A percentile compares a stretch with the other conserved stretches of the same genome.
These are phyloP conservation scores for Thalassarche chlororhynchos DNA, from an alignment of 2,113 vertebrate species.

Conservation along the genomic window DNA sequence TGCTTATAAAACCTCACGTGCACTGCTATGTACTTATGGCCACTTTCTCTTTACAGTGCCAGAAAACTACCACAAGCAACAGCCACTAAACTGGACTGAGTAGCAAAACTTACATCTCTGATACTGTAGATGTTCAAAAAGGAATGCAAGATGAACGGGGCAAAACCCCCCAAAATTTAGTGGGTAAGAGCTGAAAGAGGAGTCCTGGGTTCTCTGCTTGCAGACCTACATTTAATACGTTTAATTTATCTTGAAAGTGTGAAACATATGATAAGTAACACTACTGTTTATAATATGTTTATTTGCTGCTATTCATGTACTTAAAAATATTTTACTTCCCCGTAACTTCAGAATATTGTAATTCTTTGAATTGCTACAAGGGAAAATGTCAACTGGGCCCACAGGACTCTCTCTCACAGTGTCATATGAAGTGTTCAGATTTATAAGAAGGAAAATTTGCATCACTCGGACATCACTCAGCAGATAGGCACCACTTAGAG, in stretches of 20 bases:
- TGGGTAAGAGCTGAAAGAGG: not conserved
- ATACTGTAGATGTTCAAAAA: not conserved
- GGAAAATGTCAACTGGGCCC: not conserved
- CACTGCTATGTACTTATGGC: not conserved
- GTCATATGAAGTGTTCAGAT: not conserved
- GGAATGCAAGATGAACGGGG: not conserved
- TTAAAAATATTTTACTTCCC: not conserved
- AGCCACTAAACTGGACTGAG: not conserved
- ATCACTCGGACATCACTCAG: not conserved
- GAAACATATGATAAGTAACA: not conserved
- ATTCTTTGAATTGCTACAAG: not conserved
- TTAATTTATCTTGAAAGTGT: not conserved
- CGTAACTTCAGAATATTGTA: not conserved
- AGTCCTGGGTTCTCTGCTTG: not conserved
- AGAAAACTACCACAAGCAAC: not conserved
- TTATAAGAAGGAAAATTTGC: not conserved
- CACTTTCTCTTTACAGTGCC: not conserved
- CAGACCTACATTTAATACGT: not conserved
- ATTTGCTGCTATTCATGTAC: not conserved
- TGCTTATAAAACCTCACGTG: not conserved
- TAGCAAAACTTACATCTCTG: not conserved
- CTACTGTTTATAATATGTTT: not conserved
- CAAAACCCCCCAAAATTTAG: not conserved
- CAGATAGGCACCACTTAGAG: not conserved
- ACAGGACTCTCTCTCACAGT: not conserved